These are phyloP conservation scores for Phortica variegata DNA, from an alignment of 1,140 invertebrate genomes.

Conservation along the genomic window DNA sequence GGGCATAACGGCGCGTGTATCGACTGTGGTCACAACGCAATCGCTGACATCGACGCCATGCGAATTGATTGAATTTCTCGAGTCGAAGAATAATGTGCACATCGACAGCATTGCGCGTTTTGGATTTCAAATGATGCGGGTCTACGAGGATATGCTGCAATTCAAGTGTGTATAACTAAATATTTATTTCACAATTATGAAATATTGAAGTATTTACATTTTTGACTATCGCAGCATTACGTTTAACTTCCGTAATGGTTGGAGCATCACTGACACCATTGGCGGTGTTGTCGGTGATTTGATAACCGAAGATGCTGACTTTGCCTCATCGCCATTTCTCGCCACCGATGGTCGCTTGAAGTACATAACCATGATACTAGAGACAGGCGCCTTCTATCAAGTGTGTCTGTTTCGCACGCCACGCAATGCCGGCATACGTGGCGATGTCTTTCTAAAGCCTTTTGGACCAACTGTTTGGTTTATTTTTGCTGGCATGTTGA, in stretches of 20 bases:
- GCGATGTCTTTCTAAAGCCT: slow-evolving; percentile 42
- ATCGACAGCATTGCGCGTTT: slow-evolving; percentile 34
- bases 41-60: slow-evolving; percentile 20
- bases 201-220: too few relatives aligned
- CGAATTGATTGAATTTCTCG: slow-evolving; percentile 18
- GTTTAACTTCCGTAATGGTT: slow-evolving; percentile 31
- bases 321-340: slow-evolving; percentile 32
- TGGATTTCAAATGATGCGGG: slow-evolving; percentile 27
- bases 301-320: slow-evolving; percentile 27
- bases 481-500: slow-evolving; percentile 27
- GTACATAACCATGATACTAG: slow-evolving; percentile 29
- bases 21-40: slow-evolving; percentile 39
- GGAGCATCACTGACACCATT: slow-evolving; percentile 31
- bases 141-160: slow-evolving; percentile 28
- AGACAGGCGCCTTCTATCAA: slow-evolving; percentile 35
- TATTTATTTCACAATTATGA: neutral
- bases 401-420: slow-evolving; percentile 50
- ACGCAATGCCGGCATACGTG: slow-evolving; percentile 35
- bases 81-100: slow-evolving; percentile 28
- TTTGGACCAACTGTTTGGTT: slow-evolving; percentile 40
- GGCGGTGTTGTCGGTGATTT: slow-evolving; percentile 39
- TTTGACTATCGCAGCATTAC: slow-evolving; percentile 27
- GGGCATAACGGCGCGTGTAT: slow-evolving; percentile 38
- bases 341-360: slow-evolving; percentile 28
- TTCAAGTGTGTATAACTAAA: slow-evolving; percentile 20